phyloP scores from a whole-genome alignment of 2,113 vertebrate species.

The Tragelaphus strepsiceros region DNA sequence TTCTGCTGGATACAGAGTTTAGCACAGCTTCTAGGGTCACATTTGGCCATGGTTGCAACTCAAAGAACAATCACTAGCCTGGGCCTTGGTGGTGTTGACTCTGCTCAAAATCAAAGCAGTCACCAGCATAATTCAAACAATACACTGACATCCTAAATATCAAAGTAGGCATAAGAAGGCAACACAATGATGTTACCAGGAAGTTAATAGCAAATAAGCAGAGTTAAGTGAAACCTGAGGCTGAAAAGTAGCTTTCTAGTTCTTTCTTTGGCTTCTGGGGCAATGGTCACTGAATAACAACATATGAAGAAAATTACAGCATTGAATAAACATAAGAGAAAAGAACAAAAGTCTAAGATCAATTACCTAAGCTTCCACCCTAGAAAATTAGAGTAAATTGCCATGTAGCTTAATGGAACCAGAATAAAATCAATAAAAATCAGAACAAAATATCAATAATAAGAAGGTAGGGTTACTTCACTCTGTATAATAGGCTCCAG shows the following conservation, averaged over 20 bases:
- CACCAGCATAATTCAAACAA: constrained; percentile 36
- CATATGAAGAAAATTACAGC: constrained; percentile 81
- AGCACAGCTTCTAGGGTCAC: not conserved
- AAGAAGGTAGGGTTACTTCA: not conserved
- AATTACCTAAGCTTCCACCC: not conserved
- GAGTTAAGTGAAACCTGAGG: not conserved
- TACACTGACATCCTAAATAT: constrained; percentile 38
- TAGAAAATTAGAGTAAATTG: not conserved
- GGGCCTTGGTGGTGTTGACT: not conserved
- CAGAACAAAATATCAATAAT: not conserved
- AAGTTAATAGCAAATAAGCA: constrained; percentile 41
- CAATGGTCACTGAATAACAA: constrained; percentile 89
- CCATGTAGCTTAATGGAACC: not conserved
- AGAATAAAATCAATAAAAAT: not conserved
- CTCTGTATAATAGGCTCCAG: no score
- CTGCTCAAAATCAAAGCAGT: not conserved
- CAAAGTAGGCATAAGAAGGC: constrained; percentile 17
- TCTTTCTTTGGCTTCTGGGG: constrained; percentile 81
- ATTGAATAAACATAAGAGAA: not conserved
- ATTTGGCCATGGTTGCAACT: not conserved
- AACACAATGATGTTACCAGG: not conserved
- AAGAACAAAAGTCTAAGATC: not conserved
- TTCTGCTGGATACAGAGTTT: not conserved
- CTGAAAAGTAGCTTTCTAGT: not conserved
- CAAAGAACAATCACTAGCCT: not conserved